Evolutionary conservation across 2,888 invertebrate genomes (phyloP), one percentile per base, ranked within the genome.

Genomic region (Oconnorella tubifera): DNA sequence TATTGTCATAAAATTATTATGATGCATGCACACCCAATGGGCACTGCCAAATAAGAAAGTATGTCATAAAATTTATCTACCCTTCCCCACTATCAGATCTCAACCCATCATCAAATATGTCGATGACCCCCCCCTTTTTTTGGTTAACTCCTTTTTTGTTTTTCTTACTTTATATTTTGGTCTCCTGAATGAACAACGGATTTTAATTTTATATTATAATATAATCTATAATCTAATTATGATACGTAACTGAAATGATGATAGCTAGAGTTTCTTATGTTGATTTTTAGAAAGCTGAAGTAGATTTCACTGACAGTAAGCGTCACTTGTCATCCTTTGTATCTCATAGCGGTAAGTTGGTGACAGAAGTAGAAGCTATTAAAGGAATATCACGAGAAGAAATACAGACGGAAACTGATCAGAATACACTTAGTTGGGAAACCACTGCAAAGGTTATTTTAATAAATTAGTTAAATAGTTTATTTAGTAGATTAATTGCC

Each of bases 251-350:
- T 27, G 3, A 27, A 56, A 10, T 10, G 56, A 53, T 28, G 56
- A 6, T 19, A 1, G 2, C 10, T 56, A 23, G 23, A 27, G 56
- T 14, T 1, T 56, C 29, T 56, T 23, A 6, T 31, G n/a, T n/a
- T n/a, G n/a, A n/a, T 27, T 48, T 32, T 48, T 68, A 79, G 80
- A 76, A 75, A 69, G 78, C 77, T 19, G 79, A 79, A 64, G 75
- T 78, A 72, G 79, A 78, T 61, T 72, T 80, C 4, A 74, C 75
- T 65, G 76, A 77, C 31, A 77, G 76, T 71, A 78, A 88, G 25
- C 88, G 88, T 77, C 88, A 89, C 79, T 85, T 89, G 0, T 88
- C 89, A 28, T 84, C 74, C 68, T 74, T 79, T 75, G 77, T 77
- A 69, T 88, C 89, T 76, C 87, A 89, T 56, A 81, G 83, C 0